Evolutionary conservation across 1,140 invertebrate genomes (phyloP).

Genomic region (Drosophila sechellia): DNA sequence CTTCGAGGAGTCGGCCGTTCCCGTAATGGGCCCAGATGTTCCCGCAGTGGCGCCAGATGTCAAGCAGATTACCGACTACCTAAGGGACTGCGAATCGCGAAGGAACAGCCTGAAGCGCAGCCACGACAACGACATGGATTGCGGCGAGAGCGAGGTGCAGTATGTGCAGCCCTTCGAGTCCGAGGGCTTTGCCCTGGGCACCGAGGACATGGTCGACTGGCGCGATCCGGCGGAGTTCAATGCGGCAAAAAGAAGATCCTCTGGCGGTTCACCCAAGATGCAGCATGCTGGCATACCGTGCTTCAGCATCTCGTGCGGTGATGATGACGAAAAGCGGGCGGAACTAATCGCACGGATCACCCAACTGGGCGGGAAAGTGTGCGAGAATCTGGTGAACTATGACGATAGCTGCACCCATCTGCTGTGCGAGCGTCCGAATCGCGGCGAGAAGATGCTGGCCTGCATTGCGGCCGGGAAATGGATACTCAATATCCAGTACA

Average conservation of each 20-base stretch:
- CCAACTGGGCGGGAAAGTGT: slow-evolving; percentile 87
- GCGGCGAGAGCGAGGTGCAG: slow-evolving; percentile 53
- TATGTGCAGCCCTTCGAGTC: slow-evolving; percentile 79
- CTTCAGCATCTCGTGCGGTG: slow-evolving; percentile 79
- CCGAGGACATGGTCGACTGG: slow-evolving; percentile 77
- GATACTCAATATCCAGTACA: slow-evolving; percentile 92
- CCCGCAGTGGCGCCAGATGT: slow-evolving; percentile 43
- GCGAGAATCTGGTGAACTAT: slow-evolving; percentile 85
- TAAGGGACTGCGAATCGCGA: slow-evolving; percentile 69
- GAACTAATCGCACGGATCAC: slow-evolving; percentile 84
- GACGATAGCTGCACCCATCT: slow-evolving; percentile 91
- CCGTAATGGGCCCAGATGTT: slow-evolving; percentile 42
- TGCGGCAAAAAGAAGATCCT: slow-evolving; percentile 47
- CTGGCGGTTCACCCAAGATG: slow-evolving; percentile 37
- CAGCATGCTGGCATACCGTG: slow-evolving; percentile 60
- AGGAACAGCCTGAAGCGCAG: slow-evolving; percentile 70
- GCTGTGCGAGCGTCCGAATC: slow-evolving; percentile 89
- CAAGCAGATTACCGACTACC: slow-evolving; percentile 75
- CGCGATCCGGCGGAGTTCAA: slow-evolving; percentile 76
- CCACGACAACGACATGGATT: slow-evolving; percentile 42
- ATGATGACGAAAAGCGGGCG: slow-evolving; percentile 60
- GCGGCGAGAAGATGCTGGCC: slow-evolving; percentile 94
- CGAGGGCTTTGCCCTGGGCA: slow-evolving; percentile 61
- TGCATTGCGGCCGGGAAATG: slow-evolving; percentile 94
- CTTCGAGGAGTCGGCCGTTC: slow-evolving; percentile 65